Evolutionary conservation across 2,113 vertebrate species (phyloP), one percentile per base, ranked within the genome.

Genomic region (Ceyx melanurus): DNA sequence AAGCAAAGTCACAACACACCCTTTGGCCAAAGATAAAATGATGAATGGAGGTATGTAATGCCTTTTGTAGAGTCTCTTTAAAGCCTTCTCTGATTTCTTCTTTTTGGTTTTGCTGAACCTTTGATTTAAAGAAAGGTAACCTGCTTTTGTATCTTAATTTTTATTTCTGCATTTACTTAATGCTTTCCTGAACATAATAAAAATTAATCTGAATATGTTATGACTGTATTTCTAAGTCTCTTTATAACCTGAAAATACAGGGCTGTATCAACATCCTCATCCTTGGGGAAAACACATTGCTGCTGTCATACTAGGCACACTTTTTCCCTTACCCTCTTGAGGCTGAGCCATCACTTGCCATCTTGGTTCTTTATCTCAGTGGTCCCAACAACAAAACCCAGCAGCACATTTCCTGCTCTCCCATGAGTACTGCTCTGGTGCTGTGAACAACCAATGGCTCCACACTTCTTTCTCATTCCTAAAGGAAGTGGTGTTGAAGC

Each of bases 11-110:
- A 99, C 99, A 9, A 99, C 99, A 3, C 99, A 99, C 91, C 99
- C 99, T 11, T 97, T 97, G 89, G 98, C 98, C 92, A 99, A 99
- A 93, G 99, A 99, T 91, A 99, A 99, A 95, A 99, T 99, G 98
- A 99, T 99, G 99, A 97, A 96, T 79, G 99, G 99, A 96, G 98
- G 99, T 99, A 98, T 97, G 95, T 86, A 56, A 61, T 46, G 22
- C 65, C 29, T 53, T 66, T 8, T 29, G 0, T 25, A 57, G 48
- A 65, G 91, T 83, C 45, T 89, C 28, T 66, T 43, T 71, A 86
- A 90, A 45, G 15, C 9, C 17, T 66, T 65, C 33, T 75, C 51
- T 53, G 40, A 29, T 21, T 11, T 4, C 4, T 35, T 60, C 23
- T 57, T 54, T 60, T 51, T 45, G 11, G 72, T 79, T 20, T 25